phyloP scores from a whole-genome alignment of 2,888 invertebrate species.

The Melanotus villosus region DNA sequence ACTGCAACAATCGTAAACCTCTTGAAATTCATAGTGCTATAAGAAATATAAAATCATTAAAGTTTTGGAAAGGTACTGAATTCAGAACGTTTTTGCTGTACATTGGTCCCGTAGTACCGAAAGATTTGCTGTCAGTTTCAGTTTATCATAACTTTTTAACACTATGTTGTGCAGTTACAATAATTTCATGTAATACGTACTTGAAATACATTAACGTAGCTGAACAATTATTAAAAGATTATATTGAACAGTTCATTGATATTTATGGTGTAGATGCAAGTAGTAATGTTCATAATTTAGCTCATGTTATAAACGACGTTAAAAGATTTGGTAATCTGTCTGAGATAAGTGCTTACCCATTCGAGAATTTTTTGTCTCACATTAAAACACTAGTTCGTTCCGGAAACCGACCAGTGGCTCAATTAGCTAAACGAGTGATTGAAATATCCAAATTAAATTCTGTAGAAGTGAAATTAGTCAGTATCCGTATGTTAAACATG shows the following conservation, averaged over 20 bases:
- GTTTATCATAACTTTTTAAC: constrained; percentile 38
- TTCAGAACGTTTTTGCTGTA: constrained; percentile 52
- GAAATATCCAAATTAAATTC: constrained; percentile 37
- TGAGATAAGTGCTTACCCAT: constrained; percentile 57
- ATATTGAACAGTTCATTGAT: constrained; percentile 42
- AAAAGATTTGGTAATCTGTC: constrained; percentile 56
- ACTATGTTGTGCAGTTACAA: constrained; percentile 35
- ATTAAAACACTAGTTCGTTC: constrained; percentile 41
- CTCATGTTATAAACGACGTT: constrained; percentile 59
- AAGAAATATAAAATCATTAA: constrained; percentile 45
- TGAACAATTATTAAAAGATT: constrained; percentile 38
- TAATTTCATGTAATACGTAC: constrained; percentile 18
- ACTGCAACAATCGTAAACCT: constrained; percentile 41
- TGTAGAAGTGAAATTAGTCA: not conserved
- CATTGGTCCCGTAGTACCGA: constrained; percentile 49
- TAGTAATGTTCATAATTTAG: constrained; percentile 60
- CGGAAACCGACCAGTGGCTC: constrained; percentile 43
- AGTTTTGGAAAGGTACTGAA: constrained; percentile 51
- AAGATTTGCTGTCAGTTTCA: constrained; percentile 39
- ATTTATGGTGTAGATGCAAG: constrained; percentile 57
- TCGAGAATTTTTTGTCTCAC: constrained; percentile 57
- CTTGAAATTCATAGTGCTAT: constrained; percentile 46
- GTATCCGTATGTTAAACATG: not conserved
- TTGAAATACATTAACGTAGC: not conserved
- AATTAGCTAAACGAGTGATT: constrained; percentile 44